Base-by-base conservation (phyloP, 1,140 invertebrate genomes). In the Nymphalis io region DNA sequence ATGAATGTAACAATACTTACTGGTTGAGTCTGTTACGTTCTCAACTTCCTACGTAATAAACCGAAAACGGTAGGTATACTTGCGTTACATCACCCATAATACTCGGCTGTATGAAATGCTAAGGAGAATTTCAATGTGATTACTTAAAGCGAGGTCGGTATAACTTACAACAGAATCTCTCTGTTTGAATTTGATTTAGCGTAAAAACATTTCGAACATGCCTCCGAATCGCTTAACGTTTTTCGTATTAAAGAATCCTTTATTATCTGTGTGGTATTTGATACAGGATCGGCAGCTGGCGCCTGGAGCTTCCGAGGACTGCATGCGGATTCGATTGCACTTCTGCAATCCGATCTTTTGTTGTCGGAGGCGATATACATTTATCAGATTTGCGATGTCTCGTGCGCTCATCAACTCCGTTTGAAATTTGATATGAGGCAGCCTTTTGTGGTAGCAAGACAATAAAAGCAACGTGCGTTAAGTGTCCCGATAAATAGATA, bases 171-270 rank as follows among this genome's bases (percentile, higher is more conserved):
- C 73, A 70, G 68, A 68, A 70, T 74, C 72, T 68, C 78, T 81
- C 80, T 90, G 87, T 90, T 81, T 84, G 73, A 70, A 69, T 64
- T 80, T 73, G 80, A 89, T 90, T 89, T 89, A 88, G 82, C 88
- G 83, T 89, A 77, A 89, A 87, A 87, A 82, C 82, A 79, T 84
- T 86, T 76, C 68, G 80, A 82, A 78, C 79, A 75, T 74, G 76
- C 78, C 75, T 76, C 76, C 68, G 75, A 81, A 79, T 87, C 82
- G 77, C 80, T 78, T 81, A 87, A 86, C 83, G 75, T 85, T 83
- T 83, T 85, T 88, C 81, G 72, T 81, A 82, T 87, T 88, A 89
- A 87, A 79, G 84, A 81, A 86, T 84, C 80, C 84, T 84, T 86
- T 86, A 87, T 88, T 83, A 84, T 85, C 81, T 76, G 62, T 67